A percentile compares a stretch with the other conserved stretches of the same genome.
phyloP scores from a whole-genome alignment of 2,797 vertebrate genomes.

The Hirundo rustica region DNA sequence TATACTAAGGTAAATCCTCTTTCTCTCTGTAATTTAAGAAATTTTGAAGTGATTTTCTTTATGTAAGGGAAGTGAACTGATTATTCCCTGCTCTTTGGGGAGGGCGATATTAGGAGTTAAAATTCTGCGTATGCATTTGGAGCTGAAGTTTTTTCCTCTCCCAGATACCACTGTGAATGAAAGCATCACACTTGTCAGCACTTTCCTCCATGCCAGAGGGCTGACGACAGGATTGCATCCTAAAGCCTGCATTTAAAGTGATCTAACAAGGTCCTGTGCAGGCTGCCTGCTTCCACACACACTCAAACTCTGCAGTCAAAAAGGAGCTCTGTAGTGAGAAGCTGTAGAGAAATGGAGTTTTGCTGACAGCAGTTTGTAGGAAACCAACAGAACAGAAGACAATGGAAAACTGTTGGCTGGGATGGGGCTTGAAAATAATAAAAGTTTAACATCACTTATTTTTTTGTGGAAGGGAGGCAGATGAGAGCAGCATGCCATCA shows the following conservation, averaged over 20 bases:
- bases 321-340: neutral
- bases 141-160: neutral
- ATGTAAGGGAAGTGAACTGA: neutral
- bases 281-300: neutral
- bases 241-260: neutral
- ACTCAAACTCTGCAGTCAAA: neutral
- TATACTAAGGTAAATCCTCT: neutral
- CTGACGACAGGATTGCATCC: slow-evolving; percentile 14
- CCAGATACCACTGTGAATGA: neutral
- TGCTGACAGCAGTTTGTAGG: neutral
- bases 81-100: neutral
- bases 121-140: neutral
- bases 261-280: neutral
- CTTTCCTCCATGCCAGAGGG: neutral
- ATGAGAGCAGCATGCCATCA: neutral
- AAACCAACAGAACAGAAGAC: neutral
- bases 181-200: neutral
- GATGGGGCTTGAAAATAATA: neutral
- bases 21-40: neutral
- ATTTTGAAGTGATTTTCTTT: neutral
- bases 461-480: neutral
- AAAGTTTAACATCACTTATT: neutral
- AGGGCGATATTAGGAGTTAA: neutral
- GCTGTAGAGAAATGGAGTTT: neutral
- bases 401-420: neutral